These are phyloP conservation scores for Pasiphila rectangulata DNA, from an alignment of 2,888 invertebrate species.

Conservation along the genomic window DNA sequence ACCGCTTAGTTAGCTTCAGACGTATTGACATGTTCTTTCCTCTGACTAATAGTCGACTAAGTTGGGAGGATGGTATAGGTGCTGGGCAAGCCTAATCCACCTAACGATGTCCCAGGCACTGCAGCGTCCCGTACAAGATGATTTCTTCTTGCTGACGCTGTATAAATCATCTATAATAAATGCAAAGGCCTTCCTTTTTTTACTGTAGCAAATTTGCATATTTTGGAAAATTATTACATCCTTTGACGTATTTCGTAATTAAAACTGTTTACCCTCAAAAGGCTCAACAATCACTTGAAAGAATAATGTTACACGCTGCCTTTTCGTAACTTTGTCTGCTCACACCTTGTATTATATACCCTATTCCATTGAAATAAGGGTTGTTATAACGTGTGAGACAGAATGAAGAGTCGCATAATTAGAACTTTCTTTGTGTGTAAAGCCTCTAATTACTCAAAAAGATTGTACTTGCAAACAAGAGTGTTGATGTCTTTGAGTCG, in stretches of 20 bases:
- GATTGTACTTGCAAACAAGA: slow-evolving; percentile 69
- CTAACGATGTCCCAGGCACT: no score
- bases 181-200: no score
- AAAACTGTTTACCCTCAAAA: slow-evolving; percentile 7
- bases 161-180: no score
- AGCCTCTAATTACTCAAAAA: slow-evolving; percentile 63
- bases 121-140: no score
- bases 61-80: no score
- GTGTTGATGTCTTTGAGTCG: slow-evolving; percentile 33
- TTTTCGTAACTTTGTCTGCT: slow-evolving; percentile 45
- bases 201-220: no score
- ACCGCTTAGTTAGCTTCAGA: no score
- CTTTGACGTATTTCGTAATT: slow-evolving; percentile 5
- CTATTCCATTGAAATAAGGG: slow-evolving; percentile 39
- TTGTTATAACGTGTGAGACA: slow-evolving; percentile 22
- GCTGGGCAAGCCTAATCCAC: no score
- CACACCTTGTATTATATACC: slow-evolving; percentile 51
- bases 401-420: slow-evolving; percentile 59
- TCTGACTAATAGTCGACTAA: no score
- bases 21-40: no score
- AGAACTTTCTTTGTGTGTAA: slow-evolving; percentile 51
- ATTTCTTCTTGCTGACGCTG: no score
- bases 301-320: slow-evolving; percentile 46
- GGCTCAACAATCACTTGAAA: slow-evolving; percentile 49
- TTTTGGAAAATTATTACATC: neutral